These are phyloP conservation scores for Falco biarmicus DNA, from an alignment of 2,797 vertebrate species.

Conservation along the genomic window DNA sequence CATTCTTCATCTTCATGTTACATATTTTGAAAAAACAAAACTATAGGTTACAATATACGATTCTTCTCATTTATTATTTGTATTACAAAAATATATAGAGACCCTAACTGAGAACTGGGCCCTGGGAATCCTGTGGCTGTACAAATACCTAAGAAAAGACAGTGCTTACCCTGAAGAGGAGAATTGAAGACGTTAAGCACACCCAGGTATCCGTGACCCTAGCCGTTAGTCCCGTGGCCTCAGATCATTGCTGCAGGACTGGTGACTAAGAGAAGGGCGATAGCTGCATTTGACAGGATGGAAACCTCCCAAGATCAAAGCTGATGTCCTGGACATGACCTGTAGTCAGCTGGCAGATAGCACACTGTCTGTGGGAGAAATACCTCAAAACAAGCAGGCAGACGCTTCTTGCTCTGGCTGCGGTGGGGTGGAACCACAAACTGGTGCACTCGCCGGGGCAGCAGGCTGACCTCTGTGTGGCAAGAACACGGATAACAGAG, in stretches of 20 bases:
- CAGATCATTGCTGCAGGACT: background rate
- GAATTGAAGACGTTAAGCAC: background rate
- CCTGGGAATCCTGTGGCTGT: no score
- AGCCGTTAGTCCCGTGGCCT: background rate
- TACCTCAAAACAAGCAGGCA: background rate
- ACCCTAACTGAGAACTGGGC: background rate
- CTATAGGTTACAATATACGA: background rate
- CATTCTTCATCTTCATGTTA: background rate
- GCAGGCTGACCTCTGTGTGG: background rate
- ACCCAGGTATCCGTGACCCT: fast-evolving
- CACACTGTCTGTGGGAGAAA: background rate
- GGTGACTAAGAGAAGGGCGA: background rate
- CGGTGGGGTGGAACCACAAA: background rate
- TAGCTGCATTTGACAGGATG: background rate
- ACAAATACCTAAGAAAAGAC: background rate
- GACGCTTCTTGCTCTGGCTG: background rate
- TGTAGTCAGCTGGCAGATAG: background rate
- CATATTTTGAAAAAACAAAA: background rate
- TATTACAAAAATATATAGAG: background rate
- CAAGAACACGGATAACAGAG: background rate
- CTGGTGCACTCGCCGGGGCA: background rate
- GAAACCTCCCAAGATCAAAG: background rate
- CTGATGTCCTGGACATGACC: fast-evolving
- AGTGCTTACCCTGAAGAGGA: background rate
- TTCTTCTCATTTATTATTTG: background rate